These are phyloP conservation scores for Caenorhabditis latens DNA, from an alignment of 1,140 invertebrate species.

Conservation along the genomic window DNA sequence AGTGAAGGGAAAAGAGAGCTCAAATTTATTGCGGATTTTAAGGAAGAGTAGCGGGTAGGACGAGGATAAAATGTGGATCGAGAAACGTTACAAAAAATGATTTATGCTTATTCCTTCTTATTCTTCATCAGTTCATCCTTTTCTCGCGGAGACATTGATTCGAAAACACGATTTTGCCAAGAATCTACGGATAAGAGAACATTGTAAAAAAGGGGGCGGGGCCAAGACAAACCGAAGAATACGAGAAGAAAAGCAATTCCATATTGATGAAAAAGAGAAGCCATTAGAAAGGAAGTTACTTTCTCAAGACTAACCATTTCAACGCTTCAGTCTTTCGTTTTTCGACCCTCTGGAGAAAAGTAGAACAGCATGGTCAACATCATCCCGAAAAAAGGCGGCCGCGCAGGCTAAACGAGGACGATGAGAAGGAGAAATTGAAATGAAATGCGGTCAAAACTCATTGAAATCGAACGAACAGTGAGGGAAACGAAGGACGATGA, in stretches of 20 bases:
- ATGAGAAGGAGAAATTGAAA: conserved; percentile 8
- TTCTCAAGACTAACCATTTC: conserved; percentile 31
- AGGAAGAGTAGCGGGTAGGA: neutral
- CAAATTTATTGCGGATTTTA: conserved; percentile 53
- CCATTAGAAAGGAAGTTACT: conserved; percentile 20
- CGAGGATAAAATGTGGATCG: neutral
- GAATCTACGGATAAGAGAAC: neutral
- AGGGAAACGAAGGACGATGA: conserved; percentile 22
- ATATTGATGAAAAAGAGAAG: conserved; percentile 41
- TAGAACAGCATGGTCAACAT: conserved; percentile 41
- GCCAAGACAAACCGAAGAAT: neutral
- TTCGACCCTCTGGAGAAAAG: conserved; percentile 49
- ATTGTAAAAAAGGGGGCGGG: neutral
- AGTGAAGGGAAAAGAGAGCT: conserved; percentile 14
- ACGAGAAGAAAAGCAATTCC: conserved; percentile 18
- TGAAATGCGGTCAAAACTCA: conserved; percentile 51
- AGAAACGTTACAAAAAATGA: neutral
- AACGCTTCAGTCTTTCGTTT: neutral
- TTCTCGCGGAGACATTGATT: neutral
- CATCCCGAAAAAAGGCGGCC: conserved; percentile 50
- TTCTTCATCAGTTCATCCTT: neutral
- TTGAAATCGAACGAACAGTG: conserved; percentile 52
- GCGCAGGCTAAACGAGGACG: conserved; percentile 44
- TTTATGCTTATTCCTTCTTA: neutral
- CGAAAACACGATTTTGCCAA: neutral